These are phyloP conservation scores for Sebastes itinus DNA, from an alignment of 2,797 vertebrate species.

Conservation along the genomic window DNA sequence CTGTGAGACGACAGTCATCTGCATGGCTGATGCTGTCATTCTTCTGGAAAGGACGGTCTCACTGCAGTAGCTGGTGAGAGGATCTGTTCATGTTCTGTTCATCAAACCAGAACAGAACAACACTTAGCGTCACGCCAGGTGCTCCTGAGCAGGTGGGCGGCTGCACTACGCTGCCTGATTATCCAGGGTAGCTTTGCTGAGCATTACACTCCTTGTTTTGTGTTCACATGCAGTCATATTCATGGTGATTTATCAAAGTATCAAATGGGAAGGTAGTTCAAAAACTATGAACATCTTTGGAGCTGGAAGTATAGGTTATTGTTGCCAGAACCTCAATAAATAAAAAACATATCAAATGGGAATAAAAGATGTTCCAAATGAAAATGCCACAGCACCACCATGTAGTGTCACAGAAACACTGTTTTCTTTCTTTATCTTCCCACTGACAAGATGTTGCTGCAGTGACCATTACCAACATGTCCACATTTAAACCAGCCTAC, in stretches of 20 bases:
- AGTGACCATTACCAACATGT: neutral
- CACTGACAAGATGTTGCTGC: constrained; percentile 1
- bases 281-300: neutral
- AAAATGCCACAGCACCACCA: constrained; percentile 4
- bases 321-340: neutral
- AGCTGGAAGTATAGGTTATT: neutral
- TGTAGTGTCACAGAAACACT: constrained; percentile 1
- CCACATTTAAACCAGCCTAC: neutral
- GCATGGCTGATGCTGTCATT: neutral
- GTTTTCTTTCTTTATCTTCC: constrained; percentile 3
- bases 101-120: neutral
- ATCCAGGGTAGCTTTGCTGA: neutral
- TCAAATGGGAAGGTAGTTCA: neutral
- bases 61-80: neutral
- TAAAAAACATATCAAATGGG: neutral
- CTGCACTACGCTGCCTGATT: neutral
- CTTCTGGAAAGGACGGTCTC: neutral
- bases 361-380: neutral
- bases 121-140: neutral
- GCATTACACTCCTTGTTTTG: neutral
- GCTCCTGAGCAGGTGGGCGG: constrained; percentile 1
- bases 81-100: neutral
- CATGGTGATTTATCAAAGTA: neutral
- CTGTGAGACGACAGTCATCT: neutral
- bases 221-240: neutral